Conservation (phyloP, 2,888 invertebrate species). For the Andrena fulva region DNA sequence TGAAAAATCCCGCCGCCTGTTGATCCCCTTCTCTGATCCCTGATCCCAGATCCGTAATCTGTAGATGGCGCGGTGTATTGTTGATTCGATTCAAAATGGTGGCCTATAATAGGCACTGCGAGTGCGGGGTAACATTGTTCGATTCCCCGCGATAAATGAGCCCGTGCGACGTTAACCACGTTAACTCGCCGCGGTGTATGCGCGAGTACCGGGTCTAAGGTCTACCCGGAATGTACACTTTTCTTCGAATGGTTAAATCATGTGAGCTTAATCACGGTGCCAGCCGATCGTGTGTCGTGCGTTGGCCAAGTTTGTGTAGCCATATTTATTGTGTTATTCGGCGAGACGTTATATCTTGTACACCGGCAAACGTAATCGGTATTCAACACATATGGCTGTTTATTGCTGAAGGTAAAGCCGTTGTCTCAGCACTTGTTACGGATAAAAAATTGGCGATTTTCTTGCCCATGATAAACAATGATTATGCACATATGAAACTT, state of each 20-base stretch:
- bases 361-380: slow-evolving; percentile 56
- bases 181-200: slow-evolving; percentile 55
- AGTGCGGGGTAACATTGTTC: slow-evolving; percentile 75
- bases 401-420: slow-evolving; percentile 32
- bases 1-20: too few species aligned
- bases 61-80: slow-evolving; percentile 89
- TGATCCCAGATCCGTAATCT: too few species aligned
- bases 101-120: slow-evolving; percentile 78
- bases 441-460: slow-evolving; percentile 38
- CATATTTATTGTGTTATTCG: slow-evolving; percentile 78
- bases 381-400: slow-evolving; percentile 51
- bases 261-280: slow-evolving; percentile 66
- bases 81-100: slow-evolving; percentile 84
- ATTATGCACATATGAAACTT: slow-evolving; percentile 35
- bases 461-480: slow-evolving; percentile 36
- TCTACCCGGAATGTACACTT: slow-evolving; percentile 68
- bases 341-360: slow-evolving; percentile 57
- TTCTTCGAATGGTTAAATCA: slow-evolving; percentile 64
- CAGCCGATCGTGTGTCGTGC: slow-evolving; percentile 68
- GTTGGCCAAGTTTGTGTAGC: slow-evolving; percentile 71
- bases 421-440: slow-evolving; percentile 4
- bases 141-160: slow-evolving; percentile 73
- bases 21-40: too few species aligned
- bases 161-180: slow-evolving; percentile 62
- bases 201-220: slow-evolving; percentile 52